These are phyloP conservation scores for Opisthocomus hoazin DNA, from an alignment of 2,113 vertebrate species.

Conservation along the genomic window DNA sequence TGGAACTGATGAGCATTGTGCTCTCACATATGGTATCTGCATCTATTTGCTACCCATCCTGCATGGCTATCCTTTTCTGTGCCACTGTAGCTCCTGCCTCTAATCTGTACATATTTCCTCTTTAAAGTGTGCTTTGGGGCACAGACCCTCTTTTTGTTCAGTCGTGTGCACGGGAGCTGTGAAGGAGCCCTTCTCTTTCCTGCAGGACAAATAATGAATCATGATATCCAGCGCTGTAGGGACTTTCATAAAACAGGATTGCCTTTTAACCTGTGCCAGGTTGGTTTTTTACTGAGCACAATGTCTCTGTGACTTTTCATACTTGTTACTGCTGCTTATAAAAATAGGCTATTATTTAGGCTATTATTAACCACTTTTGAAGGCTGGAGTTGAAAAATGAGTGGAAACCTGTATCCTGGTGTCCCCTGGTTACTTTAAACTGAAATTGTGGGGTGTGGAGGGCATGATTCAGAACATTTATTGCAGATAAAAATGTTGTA, in stretches of 20 bases:
- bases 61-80: neutral
- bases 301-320: neutral
- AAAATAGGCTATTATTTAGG: neutral
- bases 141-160: neutral
- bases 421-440: neutral
- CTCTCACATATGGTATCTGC: neutral
- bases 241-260: neutral
- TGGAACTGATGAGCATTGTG: neutral
- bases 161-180: accelerated
- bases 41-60: neutral
- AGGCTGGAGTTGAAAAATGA: neutral
- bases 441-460: neutral
- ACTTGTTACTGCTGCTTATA: neutral
- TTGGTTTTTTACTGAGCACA: neutral
- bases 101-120: neutral
- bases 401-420: neutral
- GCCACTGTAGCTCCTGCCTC: neutral
- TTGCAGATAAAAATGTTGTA: neutral
- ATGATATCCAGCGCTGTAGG: neutral
- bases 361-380: neutral
- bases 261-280: accelerated
- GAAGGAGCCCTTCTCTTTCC: neutral
- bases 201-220: neutral
- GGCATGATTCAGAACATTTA: neutral
- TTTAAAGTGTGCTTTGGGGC: neutral